phyloP scores from a whole-genome alignment of 1,140 invertebrate genomes.

The Gryon sp. region DNA sequence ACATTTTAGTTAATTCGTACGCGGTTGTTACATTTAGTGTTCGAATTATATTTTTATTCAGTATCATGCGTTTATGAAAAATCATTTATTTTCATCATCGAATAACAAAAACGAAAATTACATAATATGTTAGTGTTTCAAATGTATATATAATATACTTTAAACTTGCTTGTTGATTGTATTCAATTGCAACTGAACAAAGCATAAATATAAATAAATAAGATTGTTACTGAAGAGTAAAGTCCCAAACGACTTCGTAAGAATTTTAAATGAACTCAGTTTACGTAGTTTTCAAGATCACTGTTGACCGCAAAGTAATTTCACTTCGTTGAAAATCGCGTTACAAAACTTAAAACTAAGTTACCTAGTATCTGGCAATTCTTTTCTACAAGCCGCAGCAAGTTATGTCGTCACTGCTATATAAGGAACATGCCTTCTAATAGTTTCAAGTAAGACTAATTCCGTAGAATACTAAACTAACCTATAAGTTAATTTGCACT shows the following conservation, averaged over 20 bases:
- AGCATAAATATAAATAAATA: no score
- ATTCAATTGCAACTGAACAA: no score
- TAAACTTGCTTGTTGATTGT: no score
- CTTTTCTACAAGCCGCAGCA: conserved; percentile 44
- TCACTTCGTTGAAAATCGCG: conserved; percentile 33
- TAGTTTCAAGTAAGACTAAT: conserved; percentile 46
- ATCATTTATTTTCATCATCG: no score
- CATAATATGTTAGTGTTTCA: neutral
- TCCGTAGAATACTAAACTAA: conserved; percentile 44
- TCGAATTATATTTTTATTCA: conserved; percentile 8
- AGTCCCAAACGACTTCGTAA: neutral
- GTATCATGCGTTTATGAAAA: neutral
- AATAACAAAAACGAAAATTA: neutral
- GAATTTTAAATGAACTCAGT: conserved; percentile 18
- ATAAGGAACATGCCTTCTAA: conserved; percentile 46
- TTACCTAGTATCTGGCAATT: conserved; percentile 36
- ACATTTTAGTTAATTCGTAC: conserved; percentile 20
- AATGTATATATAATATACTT: no score
- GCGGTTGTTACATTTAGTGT: conserved; percentile 3
- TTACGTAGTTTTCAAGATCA: conserved; percentile 42
- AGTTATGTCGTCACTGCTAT: conserved; percentile 28
- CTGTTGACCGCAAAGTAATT: conserved; percentile 50
- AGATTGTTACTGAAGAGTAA: neutral
- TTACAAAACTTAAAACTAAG: conserved; percentile 50
- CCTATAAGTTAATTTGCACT: conserved; percentile 45